phyloP scores from a whole-genome alignment of 2,888 invertebrate genomes.

The Fragum sueziense region DNA sequence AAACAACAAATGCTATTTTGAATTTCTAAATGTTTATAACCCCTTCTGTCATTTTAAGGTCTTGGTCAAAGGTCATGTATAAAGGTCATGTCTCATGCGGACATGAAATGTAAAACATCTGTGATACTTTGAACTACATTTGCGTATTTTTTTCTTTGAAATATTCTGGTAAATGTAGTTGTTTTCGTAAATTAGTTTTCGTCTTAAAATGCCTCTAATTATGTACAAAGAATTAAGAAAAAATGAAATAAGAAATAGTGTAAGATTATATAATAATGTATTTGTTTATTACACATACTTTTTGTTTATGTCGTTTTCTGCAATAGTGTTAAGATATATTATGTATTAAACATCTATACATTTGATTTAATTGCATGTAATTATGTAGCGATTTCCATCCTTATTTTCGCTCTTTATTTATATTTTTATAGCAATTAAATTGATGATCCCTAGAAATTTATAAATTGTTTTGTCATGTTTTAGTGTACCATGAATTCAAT shows the following conservation, averaged over 20 bases:
- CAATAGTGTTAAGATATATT: not conserved
- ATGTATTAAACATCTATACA: not conserved
- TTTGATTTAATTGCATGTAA: conserved; percentile 15
- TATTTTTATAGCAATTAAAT: conserved; percentile 25
- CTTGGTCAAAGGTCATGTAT: too few species aligned
- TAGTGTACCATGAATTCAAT: too few species aligned
- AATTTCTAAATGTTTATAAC: too few species aligned
- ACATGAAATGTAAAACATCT: too few species aligned
- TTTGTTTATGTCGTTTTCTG: not conserved
- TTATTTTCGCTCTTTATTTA: conserved; percentile 21
- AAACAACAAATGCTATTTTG: too few species aligned
- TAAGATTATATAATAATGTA: not conserved
- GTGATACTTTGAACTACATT: conserved; percentile 3
- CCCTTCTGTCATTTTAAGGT: too few species aligned
- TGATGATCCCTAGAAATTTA: not conserved
- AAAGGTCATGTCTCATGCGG: too few species aligned
- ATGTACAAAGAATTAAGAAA: not conserved
- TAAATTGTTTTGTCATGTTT: too few species aligned
- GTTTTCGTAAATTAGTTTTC: not conserved
- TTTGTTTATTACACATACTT: not conserved
- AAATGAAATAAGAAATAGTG: not conserved
- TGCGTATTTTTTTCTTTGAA: not conserved
- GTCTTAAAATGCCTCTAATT: not conserved
- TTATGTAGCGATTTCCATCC: conserved; percentile 6
- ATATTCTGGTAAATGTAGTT: not conserved